Conservation (phyloP, 2,888 invertebrate species). For the Eledone cirrhosa region DNA sequence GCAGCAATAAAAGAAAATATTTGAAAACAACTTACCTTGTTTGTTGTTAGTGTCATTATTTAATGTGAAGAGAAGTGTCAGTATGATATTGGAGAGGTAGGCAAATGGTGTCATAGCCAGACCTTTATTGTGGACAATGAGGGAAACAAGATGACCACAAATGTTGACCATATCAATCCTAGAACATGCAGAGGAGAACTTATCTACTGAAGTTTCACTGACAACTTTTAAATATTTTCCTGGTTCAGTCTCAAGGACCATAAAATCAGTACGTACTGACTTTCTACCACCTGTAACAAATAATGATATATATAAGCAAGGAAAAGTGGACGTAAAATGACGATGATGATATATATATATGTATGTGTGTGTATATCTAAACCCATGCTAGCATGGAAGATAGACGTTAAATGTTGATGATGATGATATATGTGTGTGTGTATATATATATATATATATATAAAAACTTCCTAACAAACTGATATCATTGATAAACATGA, state of each 20-base stretch:
- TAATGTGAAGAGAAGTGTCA: slow-evolving; percentile 49
- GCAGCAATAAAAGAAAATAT: slow-evolving; percentile 31
- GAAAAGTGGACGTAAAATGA: too few species aligned
- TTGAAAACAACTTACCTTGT: too few species aligned
- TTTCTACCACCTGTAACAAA: slow-evolving; percentile 47
- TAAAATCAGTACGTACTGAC: slow-evolving; percentile 53
- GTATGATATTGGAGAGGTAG: slow-evolving; percentile 59
- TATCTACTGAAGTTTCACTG: slow-evolving; percentile 50
- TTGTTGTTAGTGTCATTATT: slow-evolving; percentile 14
- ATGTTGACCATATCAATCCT: slow-evolving; percentile 42
- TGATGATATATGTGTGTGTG: too few species aligned
- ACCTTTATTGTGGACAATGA: slow-evolving; percentile 58
- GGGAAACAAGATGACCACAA: slow-evolving; percentile 62
- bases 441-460: too few species aligned
- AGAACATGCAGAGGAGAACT: slow-evolving; percentile 46
- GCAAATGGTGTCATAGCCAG: slow-evolving; percentile 56
- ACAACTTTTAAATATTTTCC: slow-evolving; percentile 57
- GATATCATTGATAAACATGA: not conserved
- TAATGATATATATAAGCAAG: too few species aligned
- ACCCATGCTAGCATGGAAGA: too few species aligned
- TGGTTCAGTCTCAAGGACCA: slow-evolving; percentile 58
- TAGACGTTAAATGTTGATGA: too few species aligned
- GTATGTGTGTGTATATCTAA: too few species aligned
- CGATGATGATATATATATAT: too few species aligned
- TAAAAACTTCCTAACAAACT: too few species aligned